Base-by-base conservation (phyloP, 2,113 vertebrate species). In the Mungos mungo region DNA sequence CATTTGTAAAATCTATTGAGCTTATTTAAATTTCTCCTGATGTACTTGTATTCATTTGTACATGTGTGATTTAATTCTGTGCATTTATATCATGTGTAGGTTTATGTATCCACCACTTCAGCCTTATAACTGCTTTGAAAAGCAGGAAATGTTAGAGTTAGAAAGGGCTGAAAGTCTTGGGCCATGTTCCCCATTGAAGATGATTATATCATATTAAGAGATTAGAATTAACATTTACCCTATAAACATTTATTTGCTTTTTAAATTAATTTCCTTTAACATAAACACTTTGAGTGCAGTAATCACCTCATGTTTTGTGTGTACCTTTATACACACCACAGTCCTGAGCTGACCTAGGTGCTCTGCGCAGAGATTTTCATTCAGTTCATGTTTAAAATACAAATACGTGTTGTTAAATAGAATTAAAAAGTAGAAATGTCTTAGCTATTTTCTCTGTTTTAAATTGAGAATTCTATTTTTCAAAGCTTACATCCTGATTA, bases 401-500 rank as follows among this genome's bases (percentile, higher is more conserved):
- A 93, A 95, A 82, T 76, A 35, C 21, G 11, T 65, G 2, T 79
- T 57, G 45, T 76, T 83, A 76, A 90, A 65, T 72, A 82, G 27
- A 76, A 60, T 45, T 66, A 82, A 96, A 96, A 89, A 93, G n/a
- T 81, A 89, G 72, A 7, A 92, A 27, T 82, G 13, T 86, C n/a
- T 84, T 81, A 23, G 8, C 31, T n/a, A 13, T 86, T 93, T 83
- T 86, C 85, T 95, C 29, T 90, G 69, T 85, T 96, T 97, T 95
- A 63, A 93, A 88, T 29, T 16, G 38, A 89, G 88, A 50, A 66
- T 79, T 57, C n/a, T 82, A 68, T 89, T 96, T 95, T 95, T 89
- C 72, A 96, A 95, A 92, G 45, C 41, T 94, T 91, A 45, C 25
- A 93, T 95, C 72, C 71, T 93, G 93, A 95, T 83, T 84, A 45